Base-by-base conservation (phyloP, 2,888 invertebrate genomes). In the Fragum sueziense region DNA sequence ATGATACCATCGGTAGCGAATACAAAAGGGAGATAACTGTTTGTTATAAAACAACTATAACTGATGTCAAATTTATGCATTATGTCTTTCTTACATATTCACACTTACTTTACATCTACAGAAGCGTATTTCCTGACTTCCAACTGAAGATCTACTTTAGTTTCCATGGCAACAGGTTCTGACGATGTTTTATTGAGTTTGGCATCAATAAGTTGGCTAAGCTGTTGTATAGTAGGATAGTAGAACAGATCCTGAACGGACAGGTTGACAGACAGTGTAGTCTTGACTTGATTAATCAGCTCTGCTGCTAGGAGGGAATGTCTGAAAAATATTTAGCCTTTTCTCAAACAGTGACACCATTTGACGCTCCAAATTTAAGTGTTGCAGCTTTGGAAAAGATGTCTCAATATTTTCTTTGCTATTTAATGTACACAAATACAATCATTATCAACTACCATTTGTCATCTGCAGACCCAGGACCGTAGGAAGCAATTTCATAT, bases 291-390 rank as follows among this genome's bases (percentile, higher is more conserved):
- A 57, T 82, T 85, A 71, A 93, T 87, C 25, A 93, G 88, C 76
- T 92, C 90, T 54, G 93, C 91, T n/a, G 93, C 93, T 69, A 93
- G 85, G 22, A 93, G 88, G 6, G 93, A 93, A 78, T 93, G 93
- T 6, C 93, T 93, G 88, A 25, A 88, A 84, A n/a, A 33, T n/a
- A n/a, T n/a, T n/a, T n/a, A n/a, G n/a, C n/a, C n/a, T n/a, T n/a
- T n/a, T n/a, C n/a, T n/a, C n/a, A n/a, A n/a, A n/a, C n/a, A n/a
- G n/a, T n/a, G n/a, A n/a, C n/a, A n/a, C n/a, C n/a, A n/a, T n/a
- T n/a, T n/a, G n/a, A n/a, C n/a, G n/a, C n/a, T n/a, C n/a, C n/a
- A n/a, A n/a, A n/a, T n/a, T n/a, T n/a, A n/a, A n/a, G n/a, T n/a
- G n/a, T n/a, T n/a, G n/a, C n/a, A n/a, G n/a, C n/a, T n/a, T n/a